Base-by-base conservation (phyloP, 2,797 vertebrate genomes). In the Acrossocheilus wenchowensis region DNA sequence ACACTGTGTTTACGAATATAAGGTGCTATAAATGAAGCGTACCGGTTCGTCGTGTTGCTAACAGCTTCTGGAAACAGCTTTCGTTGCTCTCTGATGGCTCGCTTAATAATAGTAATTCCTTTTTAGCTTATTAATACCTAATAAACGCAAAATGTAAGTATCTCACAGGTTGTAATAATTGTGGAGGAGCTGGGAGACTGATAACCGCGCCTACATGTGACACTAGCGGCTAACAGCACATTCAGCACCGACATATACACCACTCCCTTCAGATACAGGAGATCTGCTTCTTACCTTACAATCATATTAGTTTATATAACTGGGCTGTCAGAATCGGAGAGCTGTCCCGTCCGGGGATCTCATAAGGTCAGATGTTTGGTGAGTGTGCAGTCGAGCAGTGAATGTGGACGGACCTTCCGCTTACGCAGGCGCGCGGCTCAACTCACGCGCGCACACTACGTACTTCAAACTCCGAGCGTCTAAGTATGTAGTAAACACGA, bases 351-450 rank as follows among this genome's bases (percentile, higher is more conserved):
- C 64, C 81, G 60, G 50, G 39, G 2, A 72, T 78, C 69, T 82
- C 89, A 90, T 90, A 90, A 91, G 89, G 90, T 92, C 91, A 91
- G 77, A 52, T 43, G 41, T 78, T 64, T 57, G 69, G 39, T 39
- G 68, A 82, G 86, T 43, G 82, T 83, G 30, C 48, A 84, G 83
- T 86, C 94, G 94, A 94, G 93, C 84, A 19, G 79, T 72, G 89
- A 85, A 91, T 9, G 52, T 2, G 92, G 52, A 93, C 94, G 94
- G 90, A 95, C 92, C 83, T 93, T 93, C 92, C 92, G 90, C 2
- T 81, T 41, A n/a, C 52, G 5, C 41, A 57, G 30, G 57, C 36
- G 14, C 9, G 43, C 30, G 57, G 2, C 54, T 10, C 66, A 26
- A 34, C 48, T 17, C 19, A 23, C 50, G 39, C 3, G 4, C 19